Evolutionary conservation across 2,797 vertebrate genomes (phyloP).

Genomic region (Halcyon badia): DNA sequence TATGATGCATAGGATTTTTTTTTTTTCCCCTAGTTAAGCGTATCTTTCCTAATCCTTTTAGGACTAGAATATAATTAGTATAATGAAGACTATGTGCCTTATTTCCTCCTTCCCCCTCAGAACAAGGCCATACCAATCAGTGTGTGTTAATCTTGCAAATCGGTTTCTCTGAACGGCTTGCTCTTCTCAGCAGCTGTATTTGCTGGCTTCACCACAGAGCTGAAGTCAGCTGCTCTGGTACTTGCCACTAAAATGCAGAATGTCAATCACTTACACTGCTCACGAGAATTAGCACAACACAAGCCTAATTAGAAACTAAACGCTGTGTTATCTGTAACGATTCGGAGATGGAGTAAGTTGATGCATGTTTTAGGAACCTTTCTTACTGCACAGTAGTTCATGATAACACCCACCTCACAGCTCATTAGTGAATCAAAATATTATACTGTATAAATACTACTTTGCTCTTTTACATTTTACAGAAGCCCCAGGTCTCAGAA

Average conservation of each 20-base stretch:
- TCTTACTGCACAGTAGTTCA: slow-evolving; percentile 49
- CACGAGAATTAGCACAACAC: not conserved
- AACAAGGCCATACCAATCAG: not conserved
- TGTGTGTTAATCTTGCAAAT: not conserved
- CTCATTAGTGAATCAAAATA: slow-evolving; percentile 64
- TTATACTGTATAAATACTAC: slow-evolving; percentile 57
- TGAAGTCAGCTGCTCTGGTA: slow-evolving; percentile 8
- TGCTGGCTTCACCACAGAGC: not conserved
- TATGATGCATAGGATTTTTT: not conserved
- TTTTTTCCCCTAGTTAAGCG: not conserved
- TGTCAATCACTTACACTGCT: not conserved
- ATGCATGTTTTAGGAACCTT: slow-evolving; percentile 26
- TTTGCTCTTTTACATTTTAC: slow-evolving; percentile 54
- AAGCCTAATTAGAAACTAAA: slow-evolving; percentile 49
- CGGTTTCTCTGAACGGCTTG: not conserved
- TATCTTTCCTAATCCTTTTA: not conserved
- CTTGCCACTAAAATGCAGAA: not conserved
- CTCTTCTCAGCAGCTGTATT: slow-evolving; percentile 16
- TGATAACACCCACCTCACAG: slow-evolving; percentile 57
- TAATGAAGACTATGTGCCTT: not conserved
- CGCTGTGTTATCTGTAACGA: slow-evolving; percentile 15
- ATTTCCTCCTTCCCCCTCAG: not conserved
- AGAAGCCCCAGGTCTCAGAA: slow-evolving; percentile 53
- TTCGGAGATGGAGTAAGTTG: slow-evolving; percentile 12
- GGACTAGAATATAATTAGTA: not conserved